Evolutionary conservation across 2,888 invertebrate genomes (phyloP), one percentile per base, ranked within the genome.

Genomic region (Limenitis camilla): DNA sequence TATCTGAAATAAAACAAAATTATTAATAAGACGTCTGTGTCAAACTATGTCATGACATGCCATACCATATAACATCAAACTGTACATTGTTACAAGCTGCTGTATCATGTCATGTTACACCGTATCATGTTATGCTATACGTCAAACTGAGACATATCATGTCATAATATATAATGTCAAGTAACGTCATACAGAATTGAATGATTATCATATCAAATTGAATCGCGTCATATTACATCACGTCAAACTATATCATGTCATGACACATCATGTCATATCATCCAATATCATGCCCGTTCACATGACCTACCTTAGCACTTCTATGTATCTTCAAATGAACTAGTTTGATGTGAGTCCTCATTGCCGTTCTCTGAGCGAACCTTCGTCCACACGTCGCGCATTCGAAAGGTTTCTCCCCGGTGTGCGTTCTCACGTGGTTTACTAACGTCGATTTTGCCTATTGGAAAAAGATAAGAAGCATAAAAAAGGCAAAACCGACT

Each of bases 401-500:
- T 45, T 68, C 62, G 71, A 75, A 85, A 6, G 81, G 82, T 47
- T 80, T 79, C 67, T 82, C 85, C 6, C 82, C 85, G 0, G 85
- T 85, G 71, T 87, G 87, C 0, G 78, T 81, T 38, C 79, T 72
- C 19, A 79, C 69, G 69, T 82, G 81, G 61, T 81, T 82, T 4
- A 64, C 67, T 4, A 87, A 56, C 28, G 81, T 79, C 41, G 78
- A 79, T 60, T 81, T 81, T 36, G 78, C 78, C 84, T 84, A n/a
- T n/a, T n/a, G n/a, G n/a, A n/a, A n/a, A n/a, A n/a, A n/a, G n/a
- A n/a, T n/a, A n/a, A n/a, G n/a, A n/a, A n/a, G n/a, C n/a, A n/a
- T n/a, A n/a, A n/a, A n/a, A n/a, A n/a, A n/a, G n/a, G n/a, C n/a
- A n/a, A n/a, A n/a, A n/a, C n/a, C n/a, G n/a, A n/a, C n/a, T n/a